Base-by-base conservation (phyloP, 2,113 vertebrate genomes). In the Coptodon bakossiorum region DNA sequence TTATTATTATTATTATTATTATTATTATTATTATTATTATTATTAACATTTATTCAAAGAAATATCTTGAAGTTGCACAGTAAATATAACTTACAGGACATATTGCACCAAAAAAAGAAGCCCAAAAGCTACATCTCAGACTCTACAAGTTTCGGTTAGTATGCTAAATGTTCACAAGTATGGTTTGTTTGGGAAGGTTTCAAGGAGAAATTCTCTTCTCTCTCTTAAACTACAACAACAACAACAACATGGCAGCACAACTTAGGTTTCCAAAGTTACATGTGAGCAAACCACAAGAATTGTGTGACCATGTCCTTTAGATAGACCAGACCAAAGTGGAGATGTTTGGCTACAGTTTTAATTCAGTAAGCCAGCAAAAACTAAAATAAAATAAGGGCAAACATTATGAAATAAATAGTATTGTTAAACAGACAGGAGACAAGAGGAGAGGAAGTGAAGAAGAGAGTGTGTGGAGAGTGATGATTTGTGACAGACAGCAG, bases 351-450 rank as follows among this genome's bases (percentile, higher is more conserved):
- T 36, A n/a, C 11, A 13, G 19, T 13, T 10, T 66, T 66, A 38
- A 38, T 66, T 66, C 22, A 43, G 66, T 71, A 71, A 71, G 38
- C 1, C 66, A 27, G 1, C n/a, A 24, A 71, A 40, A 24, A 71
- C 38, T 9, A 43, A 73, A 45, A 16, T 0, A 16, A 45, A 73
- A 73, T 73, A 45, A 45, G 66, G 38, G 66, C 13, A 45, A 45
- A 9, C n/a, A 73, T 73, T 24, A 0, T 45, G 22, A 71, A 73
- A 73, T 43, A 45, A 73, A 16, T 27, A 27, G n/a, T 27, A 14
- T 0, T 0, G 12, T 43, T 71, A 71, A 71, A 40, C n/a, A 71
- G 36, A 38, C 8, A 71, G 11, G n/a, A 43, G 12, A 73, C 66
- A 38, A 38, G 19, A 66, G 10, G 34, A 38, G 34, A 22, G 10